Evolutionary conservation across 2,113 vertebrate genomes (phyloP), one percentile per base, ranked within the genome.

Genomic region (Opisthocomus hoazin): DNA sequence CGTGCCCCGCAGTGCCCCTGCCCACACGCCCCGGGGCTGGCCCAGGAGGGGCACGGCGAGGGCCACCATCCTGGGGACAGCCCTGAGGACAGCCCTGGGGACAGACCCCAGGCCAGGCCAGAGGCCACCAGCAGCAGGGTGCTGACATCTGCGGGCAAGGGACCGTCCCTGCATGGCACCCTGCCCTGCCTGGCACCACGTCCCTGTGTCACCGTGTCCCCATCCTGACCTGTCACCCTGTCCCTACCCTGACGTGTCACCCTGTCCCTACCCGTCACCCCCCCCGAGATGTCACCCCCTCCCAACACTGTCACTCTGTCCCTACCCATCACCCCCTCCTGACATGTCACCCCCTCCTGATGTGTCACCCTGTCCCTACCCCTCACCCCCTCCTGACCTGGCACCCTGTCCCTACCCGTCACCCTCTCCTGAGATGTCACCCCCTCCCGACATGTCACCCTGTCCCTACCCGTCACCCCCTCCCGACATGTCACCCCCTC

Each of bases 141-240:
- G 92, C 87, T 93, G 92, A 95, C 94, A 69, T 69, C 87, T 74
- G 84, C 2, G 46, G 90, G 81, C 3, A 4, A 93, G 58, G 64
- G 48, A 53, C 37, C 0, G 29, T 74, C 54, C 79, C 50, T 41
- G 0, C 32, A n/a, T 39, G 76, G 8, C 80, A 73, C 64, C 63
- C 21, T 20, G 57, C 23, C 23, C 54, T 11, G 2, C 23, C 0
- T 12, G 66, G 34, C 65, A 83, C 73, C 10, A 2, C 26, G 2
- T 36, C 51, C n/a, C 63, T 12, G 1, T 12, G 56, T 29, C 75
- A 64, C 30, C 17, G 1, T 17, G 21, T n/a, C 56, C 45, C 46
- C 27, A n/a, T n/a, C n/a, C n/a, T n/a, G n/a, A 3, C 27, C 2
- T 9, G 46, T 46, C 58, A 30, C 71, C 2, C 3, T 54, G 4